phyloP scores from a whole-genome alignment of 2,888 invertebrate genomes.

The Ferdinandea cuprea region DNA sequence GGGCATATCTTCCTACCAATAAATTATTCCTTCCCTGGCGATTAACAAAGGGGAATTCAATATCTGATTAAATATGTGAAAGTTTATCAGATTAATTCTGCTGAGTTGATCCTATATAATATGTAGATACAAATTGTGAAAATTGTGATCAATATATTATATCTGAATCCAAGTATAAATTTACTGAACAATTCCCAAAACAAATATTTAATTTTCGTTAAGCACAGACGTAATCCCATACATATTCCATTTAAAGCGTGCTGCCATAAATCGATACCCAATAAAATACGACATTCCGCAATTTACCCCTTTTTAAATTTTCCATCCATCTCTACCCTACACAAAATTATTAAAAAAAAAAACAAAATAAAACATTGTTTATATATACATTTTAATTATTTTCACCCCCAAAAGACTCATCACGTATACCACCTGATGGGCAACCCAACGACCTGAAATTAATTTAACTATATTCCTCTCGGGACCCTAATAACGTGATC shows the following conservation, averaged over 20 bases:
- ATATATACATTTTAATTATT: slow-evolving; percentile 57
- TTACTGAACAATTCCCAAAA: slow-evolving; percentile 28
- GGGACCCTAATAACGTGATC: slow-evolving; percentile 68
- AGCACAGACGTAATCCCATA: slow-evolving; percentile 38
- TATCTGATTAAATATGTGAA: background rate
- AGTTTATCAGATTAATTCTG: background rate
- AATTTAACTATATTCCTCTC: slow-evolving; percentile 54
- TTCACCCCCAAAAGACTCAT: slow-evolving; percentile 63
- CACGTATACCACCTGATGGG: slow-evolving; percentile 57
- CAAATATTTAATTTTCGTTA: slow-evolving; percentile 46
- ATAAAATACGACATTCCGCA: slow-evolving; percentile 22
- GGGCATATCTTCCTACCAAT: too few species aligned
- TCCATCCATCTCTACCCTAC: slow-evolving; percentile 11
- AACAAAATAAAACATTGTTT: slow-evolving; percentile 1
- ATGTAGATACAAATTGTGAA: slow-evolving; percentile 15
- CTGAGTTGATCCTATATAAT: background rate
- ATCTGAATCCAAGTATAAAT: slow-evolving; percentile 27
- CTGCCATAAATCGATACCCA: slow-evolving; percentile 42
- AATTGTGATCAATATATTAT: slow-evolving; percentile 33
- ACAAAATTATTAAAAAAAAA: slow-evolving; percentile 13
- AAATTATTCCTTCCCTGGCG: too few species aligned
- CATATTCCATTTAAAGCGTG: background rate
- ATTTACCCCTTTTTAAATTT: slow-evolving; percentile 13
- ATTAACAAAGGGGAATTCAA: background rate
- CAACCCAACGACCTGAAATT: slow-evolving; percentile 67